A percentile compares a stretch with the other conserved stretches of the same genome.
These are phyloP conservation scores for Cyclopterus lumpus DNA, from an alignment of 2,797 vertebrate species.

Conservation along the genomic window DNA sequence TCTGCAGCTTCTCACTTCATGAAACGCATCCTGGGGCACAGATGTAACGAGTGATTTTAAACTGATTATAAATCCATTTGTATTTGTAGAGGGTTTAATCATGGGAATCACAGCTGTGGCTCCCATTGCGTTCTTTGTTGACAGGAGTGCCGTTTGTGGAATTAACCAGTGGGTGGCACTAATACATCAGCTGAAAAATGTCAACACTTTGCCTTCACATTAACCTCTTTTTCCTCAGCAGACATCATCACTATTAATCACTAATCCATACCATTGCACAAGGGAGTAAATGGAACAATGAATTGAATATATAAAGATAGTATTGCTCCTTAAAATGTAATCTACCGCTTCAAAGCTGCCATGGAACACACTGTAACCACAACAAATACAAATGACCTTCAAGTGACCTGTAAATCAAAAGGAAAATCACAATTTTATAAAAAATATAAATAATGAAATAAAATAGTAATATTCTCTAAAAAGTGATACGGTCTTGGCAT, in stretches of 20 bases:
- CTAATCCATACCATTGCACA: slow-evolving; percentile 25
- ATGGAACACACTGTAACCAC: not conserved
- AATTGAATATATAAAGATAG: slow-evolving; percentile 5
- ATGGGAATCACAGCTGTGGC: slow-evolving; percentile 60
- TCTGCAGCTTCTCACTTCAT: slow-evolving; percentile 43
- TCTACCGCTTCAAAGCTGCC: not conserved
- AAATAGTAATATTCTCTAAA: not conserved
- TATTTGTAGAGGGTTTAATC: slow-evolving; percentile 62
- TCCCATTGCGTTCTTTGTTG: slow-evolving; percentile 54
- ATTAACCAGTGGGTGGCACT: slow-evolving; percentile 76
- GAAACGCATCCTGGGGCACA: slow-evolving; percentile 59
- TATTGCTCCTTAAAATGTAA: not conserved
- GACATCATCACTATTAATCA: slow-evolving; percentile 11
- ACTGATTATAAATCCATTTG: slow-evolving; percentile 70
- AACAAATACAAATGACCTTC: slow-evolving; percentile 11
- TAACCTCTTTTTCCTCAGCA: slow-evolving; percentile 8
- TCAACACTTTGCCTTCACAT: slow-evolving; percentile 27
- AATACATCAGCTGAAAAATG: slow-evolving; percentile 57
- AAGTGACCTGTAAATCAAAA: slow-evolving; percentile 5
- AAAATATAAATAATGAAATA: not conserved
- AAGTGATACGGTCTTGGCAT: not conserved
- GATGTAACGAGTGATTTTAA: slow-evolving; percentile 62
- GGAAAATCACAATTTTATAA: not conserved
- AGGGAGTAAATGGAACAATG: slow-evolving; percentile 18
- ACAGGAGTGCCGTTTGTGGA: slow-evolving; percentile 43